These are phyloP conservation scores for Hippoglossus hippoglossus DNA, from an alignment of 2,797 vertebrate species.

Conservation along the genomic window DNA sequence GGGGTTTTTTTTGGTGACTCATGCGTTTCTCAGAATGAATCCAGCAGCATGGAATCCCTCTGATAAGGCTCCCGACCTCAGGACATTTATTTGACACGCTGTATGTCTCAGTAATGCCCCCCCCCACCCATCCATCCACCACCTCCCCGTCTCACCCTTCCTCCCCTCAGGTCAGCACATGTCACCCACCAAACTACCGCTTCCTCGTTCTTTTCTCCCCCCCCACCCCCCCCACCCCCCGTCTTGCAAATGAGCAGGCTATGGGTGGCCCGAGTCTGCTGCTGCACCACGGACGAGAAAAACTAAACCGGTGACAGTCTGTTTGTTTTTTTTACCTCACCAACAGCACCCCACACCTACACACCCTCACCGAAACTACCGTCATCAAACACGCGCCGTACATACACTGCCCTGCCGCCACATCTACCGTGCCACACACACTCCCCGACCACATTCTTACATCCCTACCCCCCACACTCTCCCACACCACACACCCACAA, in stretches of 20 bases:
- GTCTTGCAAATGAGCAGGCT: slow-evolving; percentile 57
- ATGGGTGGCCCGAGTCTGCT: slow-evolving; percentile 76
- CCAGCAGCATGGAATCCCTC: slow-evolving; percentile 31
- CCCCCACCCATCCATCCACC: slow-evolving; percentile 10
- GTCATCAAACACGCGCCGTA: slow-evolving; percentile 74
- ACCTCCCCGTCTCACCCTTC: slow-evolving; percentile 10
- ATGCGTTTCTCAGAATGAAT: slow-evolving; percentile 70
- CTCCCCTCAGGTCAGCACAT: slow-evolving; percentile 33
- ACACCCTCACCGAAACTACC: slow-evolving; percentile 74
- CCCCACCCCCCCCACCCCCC: neutral
- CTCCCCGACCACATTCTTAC: slow-evolving; percentile 78
- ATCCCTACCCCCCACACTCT: slow-evolving; percentile 74
- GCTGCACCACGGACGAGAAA: slow-evolving; percentile 72
- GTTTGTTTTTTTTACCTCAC: slow-evolving; percentile 80
- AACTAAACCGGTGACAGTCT: slow-evolving; percentile 73
- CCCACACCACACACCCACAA: slow-evolving; percentile 77
- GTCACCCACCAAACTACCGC: slow-evolving; percentile 26
- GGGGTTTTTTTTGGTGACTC: slow-evolving; percentile 67
- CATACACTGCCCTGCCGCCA: slow-evolving; percentile 68
- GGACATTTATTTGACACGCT: slow-evolving; percentile 43
- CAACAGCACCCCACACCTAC: slow-evolving; percentile 76
- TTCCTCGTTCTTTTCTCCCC: neutral
- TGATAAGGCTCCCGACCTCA: slow-evolving; percentile 52
- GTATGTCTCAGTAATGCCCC: slow-evolving; percentile 4
- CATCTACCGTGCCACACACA: slow-evolving; percentile 80